Conservation (phyloP, 35 echinoderm and acorn worm species). For the Chiridota heheva region DNA sequence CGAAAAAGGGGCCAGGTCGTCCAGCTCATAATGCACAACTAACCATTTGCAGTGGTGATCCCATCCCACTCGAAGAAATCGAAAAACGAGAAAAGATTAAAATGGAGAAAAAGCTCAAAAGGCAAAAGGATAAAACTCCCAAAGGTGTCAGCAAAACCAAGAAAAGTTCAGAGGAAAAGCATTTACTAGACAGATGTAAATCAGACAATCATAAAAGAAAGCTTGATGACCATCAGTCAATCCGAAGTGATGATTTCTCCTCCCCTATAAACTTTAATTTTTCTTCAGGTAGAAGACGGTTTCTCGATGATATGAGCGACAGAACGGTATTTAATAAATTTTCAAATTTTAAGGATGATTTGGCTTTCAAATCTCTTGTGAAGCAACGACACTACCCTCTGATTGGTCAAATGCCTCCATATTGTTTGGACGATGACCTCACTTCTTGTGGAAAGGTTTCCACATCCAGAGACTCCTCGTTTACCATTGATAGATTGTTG, state of each 20-base stretch:
- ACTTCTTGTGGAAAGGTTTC: conserved; percentile 24
- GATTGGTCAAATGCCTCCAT: conserved; percentile 37
- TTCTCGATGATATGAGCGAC: conserved; percentile 31
- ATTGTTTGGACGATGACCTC: conserved; percentile 26
- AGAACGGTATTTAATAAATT: conserved; percentile 39
- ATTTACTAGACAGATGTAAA: too few species aligned
- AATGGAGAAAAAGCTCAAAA: conserved; percentile 78
- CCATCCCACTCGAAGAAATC: conserved; percentile 87
- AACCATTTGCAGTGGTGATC: conserved; percentile 86
- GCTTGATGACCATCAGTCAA: too few species aligned
- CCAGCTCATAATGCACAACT: conserved; percentile 97
- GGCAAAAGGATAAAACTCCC: conserved; percentile 80
- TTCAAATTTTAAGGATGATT: conserved; percentile 25
- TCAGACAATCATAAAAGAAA: too few species aligned
- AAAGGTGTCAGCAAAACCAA: conserved; percentile 37
- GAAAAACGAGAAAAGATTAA: conserved; percentile 66
- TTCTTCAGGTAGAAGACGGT: too few species aligned
- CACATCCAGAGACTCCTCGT: conserved; percentile 19
- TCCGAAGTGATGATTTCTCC: too few species aligned
- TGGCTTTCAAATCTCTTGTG: conserved; percentile 5
- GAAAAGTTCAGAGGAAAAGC: background rate
- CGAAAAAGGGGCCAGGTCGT: conserved; percentile 87
- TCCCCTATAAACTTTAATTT: too few species aligned
- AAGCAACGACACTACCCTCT: conserved; percentile 24
- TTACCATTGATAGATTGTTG: conserved; percentile 40